Base-by-base conservation (phyloP, 30 jellyfish, hydroid and myxozoan genomes). In the Catostylus mosaicus region DNA sequence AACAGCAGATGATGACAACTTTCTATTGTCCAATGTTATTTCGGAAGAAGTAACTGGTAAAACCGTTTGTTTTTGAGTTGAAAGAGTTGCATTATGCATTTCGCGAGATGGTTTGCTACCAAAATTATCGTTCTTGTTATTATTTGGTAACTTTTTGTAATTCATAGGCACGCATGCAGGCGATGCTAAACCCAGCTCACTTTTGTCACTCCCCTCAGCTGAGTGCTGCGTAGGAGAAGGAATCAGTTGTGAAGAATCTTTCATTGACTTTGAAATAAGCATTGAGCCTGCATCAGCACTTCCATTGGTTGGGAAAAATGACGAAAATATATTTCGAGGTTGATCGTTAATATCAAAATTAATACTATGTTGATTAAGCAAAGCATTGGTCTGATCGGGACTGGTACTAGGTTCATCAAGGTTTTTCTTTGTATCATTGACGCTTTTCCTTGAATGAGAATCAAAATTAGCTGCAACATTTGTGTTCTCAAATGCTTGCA, bases 231-330 rank as follows among this genome's bases (percentile, higher is more conserved):
- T 24, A 6, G 67, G 30, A 10, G 71, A 27, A 59, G 37, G 71
- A 59, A 22, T 27, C 38, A 27, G 4, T 27, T 36, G 71, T 18
- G 40, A 23, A 2, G 19, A 59, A 27, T 5, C 71, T 2, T 23
- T n/a, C 11, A 1, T 6, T 6, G 36, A 27, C 38, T 59, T 59
- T 0, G 38, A 59, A 23, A 19, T 37, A 27, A 11, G 10, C 7
- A 16, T 26, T n/a, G 20, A 1, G 1, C n/a, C 37, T 36, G 27
- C 57, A 23, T 68, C 37, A 18, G 35, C 64, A 32, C 22, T 30
- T 3, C 80, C 80, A 24, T 68, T 68, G 5, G 80, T 30, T 7
- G 80, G 80, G 14, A 18, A 12, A 24, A 68, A 68, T 0, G 80
- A 43, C 22, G 64, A 14, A n/a, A 12, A 68, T 3, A 34, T 45